Evolutionary conservation across 2,888 invertebrate species (phyloP).

Genomic region (Prosopocoilus inquinatus): DNA sequence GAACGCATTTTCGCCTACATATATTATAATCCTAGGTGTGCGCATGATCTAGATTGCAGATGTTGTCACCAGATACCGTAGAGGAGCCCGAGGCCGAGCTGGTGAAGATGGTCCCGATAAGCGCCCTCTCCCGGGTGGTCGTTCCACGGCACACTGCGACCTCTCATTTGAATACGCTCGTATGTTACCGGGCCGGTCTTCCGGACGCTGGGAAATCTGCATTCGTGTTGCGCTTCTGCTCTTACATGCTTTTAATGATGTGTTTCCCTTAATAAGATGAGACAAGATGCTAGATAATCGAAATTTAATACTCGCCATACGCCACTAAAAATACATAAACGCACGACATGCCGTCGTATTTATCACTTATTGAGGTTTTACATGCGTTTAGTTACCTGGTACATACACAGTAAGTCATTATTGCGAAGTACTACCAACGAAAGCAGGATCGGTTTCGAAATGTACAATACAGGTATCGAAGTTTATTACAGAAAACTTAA

Average conservation of each 20-base stretch:
- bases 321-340: conserved; percentile 19
- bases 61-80: conserved; percentile 52
- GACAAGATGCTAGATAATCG: conserved; percentile 49
- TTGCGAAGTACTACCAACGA: too few relatives aligned
- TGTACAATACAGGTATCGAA: too few relatives aligned
- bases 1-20: conserved; percentile 32
- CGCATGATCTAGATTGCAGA: conserved; percentile 52
- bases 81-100: conserved; percentile 34
- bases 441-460: too few relatives aligned
- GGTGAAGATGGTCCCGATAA: conserved; percentile 46
- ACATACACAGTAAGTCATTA: too few relatives aligned
- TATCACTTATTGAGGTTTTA: too few relatives aligned
- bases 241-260: conserved; percentile 43
- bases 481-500: too few relatives aligned
- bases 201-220: conserved; percentile 41
- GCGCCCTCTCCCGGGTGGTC: conserved; percentile 47
- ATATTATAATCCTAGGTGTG: conserved; percentile 47
- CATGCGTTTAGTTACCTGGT: too few relatives aligned
- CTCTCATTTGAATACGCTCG: conserved; percentile 50
- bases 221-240: conserved; percentile 30
- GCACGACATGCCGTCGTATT: conserved; percentile 8
- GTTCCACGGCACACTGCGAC: conserved; percentile 40
- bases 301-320: conserved; percentile 45
- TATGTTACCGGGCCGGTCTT: conserved; percentile 40
- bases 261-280: conserved; percentile 49